Conservation (phyloP, 2,113 vertebrate genomes). For the Petrocephalus microphthalmus region DNA sequence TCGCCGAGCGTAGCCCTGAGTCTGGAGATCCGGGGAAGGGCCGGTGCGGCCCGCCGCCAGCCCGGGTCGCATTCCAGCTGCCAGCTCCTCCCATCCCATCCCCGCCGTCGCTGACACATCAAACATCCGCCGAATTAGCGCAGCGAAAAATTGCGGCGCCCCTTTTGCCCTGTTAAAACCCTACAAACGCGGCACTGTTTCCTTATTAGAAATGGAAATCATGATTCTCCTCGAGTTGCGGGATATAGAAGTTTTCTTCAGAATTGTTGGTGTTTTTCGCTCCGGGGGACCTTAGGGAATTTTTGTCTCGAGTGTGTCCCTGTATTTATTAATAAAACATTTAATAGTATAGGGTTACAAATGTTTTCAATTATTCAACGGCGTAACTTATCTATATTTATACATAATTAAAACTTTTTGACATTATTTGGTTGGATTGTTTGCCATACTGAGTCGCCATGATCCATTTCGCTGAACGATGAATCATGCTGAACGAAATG, state of each 20-base stretch:
- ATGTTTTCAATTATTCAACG: neutral
- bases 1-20: neutral
- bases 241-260: neutral
- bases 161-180: neutral
- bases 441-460: neutral
- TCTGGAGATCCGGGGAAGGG: conserved; percentile 2
- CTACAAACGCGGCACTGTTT: neutral
- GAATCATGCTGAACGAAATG: neutral
- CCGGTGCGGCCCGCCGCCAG: neutral
- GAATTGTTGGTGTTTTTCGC: neutral
- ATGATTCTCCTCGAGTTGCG: neutral
- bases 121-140: neutral
- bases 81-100: neutral
- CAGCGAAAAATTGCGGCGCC: neutral
- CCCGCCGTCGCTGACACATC: neutral
- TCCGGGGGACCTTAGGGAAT: neutral
- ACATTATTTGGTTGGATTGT: neutral
- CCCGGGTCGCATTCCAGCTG: neutral
- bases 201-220: neutral
- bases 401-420: neutral
- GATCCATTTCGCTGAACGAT: neutral
- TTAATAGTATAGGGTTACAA: neutral
- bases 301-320: neutral
- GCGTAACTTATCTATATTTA: neutral
- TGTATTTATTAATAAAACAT: conserved; percentile 1